Conservation (phyloP, 2,113 vertebrate genomes). For the Rhizomys pruinosus region DNA sequence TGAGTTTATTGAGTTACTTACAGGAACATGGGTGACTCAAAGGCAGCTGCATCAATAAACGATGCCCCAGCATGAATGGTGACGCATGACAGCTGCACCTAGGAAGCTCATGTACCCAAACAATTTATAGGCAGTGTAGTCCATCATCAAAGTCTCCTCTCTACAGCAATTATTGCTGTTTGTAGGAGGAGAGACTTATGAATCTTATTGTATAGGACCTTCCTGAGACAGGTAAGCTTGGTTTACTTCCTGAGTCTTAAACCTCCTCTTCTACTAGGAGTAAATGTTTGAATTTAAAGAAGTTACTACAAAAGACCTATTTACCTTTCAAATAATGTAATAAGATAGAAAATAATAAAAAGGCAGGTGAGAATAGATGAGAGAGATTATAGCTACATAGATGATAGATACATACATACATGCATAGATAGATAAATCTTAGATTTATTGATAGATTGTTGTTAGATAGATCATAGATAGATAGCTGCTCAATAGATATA, state of each 20-base stretch:
- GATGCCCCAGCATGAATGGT: background rate
- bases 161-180: background rate
- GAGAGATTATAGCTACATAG: background rate
- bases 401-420: background rate
- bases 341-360: background rate
- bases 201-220: background rate
- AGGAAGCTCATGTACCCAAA: background rate
- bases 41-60: background rate
- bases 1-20: background rate
- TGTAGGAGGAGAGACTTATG: too few relatives aligned
- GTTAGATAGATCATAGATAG: background rate
- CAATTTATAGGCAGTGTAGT: background rate
- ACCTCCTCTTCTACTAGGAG: background rate
- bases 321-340: background rate
- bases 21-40: background rate
- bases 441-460: too few relatives aligned
- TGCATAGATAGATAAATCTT: too few relatives aligned
- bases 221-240: too few relatives aligned
- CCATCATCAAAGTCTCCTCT: background rate
- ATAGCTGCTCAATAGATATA: too few relatives aligned
- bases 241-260: background rate
- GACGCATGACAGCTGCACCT: background rate
- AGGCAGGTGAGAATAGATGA: background rate
- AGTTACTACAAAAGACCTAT: background rate
- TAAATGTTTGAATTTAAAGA: background rate